These are phyloP conservation scores for Darwinula stevensoni DNA, from an alignment of 2,888 invertebrate species.

Conservation along the genomic window DNA sequence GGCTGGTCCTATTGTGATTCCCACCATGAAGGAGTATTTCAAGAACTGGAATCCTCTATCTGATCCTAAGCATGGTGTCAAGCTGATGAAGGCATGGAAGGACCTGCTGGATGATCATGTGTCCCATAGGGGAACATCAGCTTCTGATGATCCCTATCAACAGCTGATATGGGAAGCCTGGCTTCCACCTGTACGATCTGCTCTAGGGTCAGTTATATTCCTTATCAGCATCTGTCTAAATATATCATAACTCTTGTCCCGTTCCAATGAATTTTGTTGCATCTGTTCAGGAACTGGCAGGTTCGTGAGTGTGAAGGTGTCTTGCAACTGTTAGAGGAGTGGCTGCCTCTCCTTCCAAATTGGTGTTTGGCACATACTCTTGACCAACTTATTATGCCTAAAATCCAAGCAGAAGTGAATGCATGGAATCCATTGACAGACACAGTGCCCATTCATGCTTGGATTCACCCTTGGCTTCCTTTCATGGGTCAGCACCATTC, in stretches of 20 bases:
- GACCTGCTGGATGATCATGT: constrained; percentile 15
- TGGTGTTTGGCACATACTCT: constrained; percentile 58
- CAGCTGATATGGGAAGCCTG: constrained; percentile 65
- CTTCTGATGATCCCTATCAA: constrained; percentile 29
- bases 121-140: constrained; percentile 19
- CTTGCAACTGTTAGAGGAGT: constrained; percentile 43
- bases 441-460: constrained; percentile 75
- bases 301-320: constrained; percentile 46
- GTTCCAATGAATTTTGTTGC: no score
- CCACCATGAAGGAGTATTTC: constrained; percentile 42
- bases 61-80: constrained; percentile 16
- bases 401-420: constrained; percentile 34
- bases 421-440: constrained; percentile 88
- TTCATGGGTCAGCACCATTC: constrained; percentile 28
- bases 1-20: constrained; percentile 38
- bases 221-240: constrained; percentile 27
- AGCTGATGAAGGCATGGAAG: constrained; percentile 18
- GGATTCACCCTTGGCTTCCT: constrained; percentile 91
- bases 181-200: constrained; percentile 46
- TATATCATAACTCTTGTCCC: no score
- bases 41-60: constrained; percentile 47
- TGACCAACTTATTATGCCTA: constrained; percentile 50
- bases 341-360: constrained; percentile 44
- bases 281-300: constrained; percentile 47
- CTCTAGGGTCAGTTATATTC: no score